Base-by-base conservation (phyloP, 1,140 invertebrate species). In the Eumeta japonica region DNA sequence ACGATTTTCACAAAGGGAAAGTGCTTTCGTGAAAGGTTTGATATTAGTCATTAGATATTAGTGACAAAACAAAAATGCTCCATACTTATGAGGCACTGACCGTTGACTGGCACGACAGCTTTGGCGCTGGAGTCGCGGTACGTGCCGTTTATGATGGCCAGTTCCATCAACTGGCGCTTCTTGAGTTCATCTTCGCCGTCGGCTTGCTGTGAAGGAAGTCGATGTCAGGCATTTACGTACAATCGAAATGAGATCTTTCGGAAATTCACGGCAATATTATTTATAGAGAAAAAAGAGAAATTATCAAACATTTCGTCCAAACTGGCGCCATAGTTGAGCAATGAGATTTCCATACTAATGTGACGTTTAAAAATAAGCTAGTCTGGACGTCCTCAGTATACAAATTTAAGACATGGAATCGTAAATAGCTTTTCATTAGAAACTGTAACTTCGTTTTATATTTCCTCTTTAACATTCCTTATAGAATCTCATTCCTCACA, bases 141-240 rank as follows among this genome's bases (percentile, higher is more conserved):
- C 19, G 97, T 99, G 59, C 97, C 97, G 70, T 99, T 99, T 58
- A 99, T 98, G 50, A 99, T 99, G 52, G 97, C 97, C 67, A 99
- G 80, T 79, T 99, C 97, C 96, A 99, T 99, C 34, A 99, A 81
- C 77, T 99, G 97, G 64, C 95, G 86, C 76, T 98, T 98, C 82
- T 99, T 99, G 53, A 99, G 79, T 71, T 99, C 96, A 80, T 99
- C 97, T 81, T 99, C 96, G 34, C 97, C 97, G 76, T 99, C 96
- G 41, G 94, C 94, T 94, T 98, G 86, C 83, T 88, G 76, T 55
- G 28, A 46, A 16, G 46, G 28, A n/a, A n/a, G n/a, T n/a, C n/a
- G n/a, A n/a, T n/a, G n/a, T n/a, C n/a, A n/a, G n/a, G n/a, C n/a
- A n/a, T n/a, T n/a, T n/a, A n/a, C n/a, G n/a, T n/a, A n/a, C n/a